A percentile compares a stretch with the other conserved stretches of the same genome.
Conservation (phyloP, 2,888 invertebrate genomes). For the Chesias legatella region DNA sequence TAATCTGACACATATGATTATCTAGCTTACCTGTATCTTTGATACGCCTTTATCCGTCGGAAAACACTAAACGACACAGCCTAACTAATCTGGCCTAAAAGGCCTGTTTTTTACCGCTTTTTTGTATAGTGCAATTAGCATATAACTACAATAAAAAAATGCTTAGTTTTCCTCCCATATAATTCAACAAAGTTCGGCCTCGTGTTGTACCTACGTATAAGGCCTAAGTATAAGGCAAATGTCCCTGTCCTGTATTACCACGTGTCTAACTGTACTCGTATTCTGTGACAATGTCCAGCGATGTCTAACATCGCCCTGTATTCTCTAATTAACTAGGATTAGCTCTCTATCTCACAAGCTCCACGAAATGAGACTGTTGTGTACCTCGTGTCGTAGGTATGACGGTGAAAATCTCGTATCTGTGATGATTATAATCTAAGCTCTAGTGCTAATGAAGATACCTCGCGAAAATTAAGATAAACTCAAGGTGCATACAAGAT, state of each 20-base stretch:
- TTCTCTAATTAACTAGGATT: conserved; percentile 58
- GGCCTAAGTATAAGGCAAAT: neutral
- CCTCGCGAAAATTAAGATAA: no score
- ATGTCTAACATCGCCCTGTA: conserved; percentile 34
- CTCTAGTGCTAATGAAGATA: conserved; percentile 8
- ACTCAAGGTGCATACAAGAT: no score
- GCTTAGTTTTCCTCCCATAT: no score
- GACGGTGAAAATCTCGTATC: conserved; percentile 12
- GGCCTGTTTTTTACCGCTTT: no score
- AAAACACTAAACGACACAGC: no score
- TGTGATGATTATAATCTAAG: conserved; percentile 9
- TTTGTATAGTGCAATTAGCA: no score
- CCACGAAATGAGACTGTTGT: conserved; percentile 42
- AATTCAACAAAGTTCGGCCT: neutral
- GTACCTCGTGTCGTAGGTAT: conserved; percentile 19
- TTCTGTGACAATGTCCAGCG: conserved; percentile 30
- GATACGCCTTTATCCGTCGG: no score
- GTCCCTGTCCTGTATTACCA: neutral
- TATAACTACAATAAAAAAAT: no score
- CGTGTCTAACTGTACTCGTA: neutral
- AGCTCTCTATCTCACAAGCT: conserved; percentile 44
- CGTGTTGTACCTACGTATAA: neutral
- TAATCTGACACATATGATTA: no score
- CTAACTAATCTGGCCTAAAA: no score
- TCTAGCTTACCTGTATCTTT: no score